phyloP scores from a whole-genome alignment of 2,113 vertebrate genomes.

The Sinocyclocheilus anshuiensis region DNA sequence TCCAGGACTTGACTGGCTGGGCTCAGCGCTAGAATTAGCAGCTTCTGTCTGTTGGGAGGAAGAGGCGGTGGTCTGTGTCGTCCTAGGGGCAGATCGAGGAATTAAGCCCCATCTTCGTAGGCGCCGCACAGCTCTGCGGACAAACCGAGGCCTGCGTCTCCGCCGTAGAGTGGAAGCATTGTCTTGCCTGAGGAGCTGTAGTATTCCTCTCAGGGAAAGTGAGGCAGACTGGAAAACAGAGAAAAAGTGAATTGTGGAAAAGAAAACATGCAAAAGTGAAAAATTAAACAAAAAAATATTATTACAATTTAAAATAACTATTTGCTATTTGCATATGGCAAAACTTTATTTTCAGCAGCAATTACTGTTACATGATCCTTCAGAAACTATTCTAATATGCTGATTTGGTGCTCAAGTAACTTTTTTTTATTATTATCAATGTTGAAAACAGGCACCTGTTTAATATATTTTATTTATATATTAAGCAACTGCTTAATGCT shows the following conservation, averaged over 20 bases:
- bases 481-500: too few relatives aligned
- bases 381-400: not conserved
- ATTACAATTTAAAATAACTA: not conserved
- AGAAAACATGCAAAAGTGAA: not conserved
- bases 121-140: constrained; percentile 81
- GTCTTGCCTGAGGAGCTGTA: constrained; percentile 86
- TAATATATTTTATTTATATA: not conserved
- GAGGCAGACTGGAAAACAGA: constrained; percentile 76
- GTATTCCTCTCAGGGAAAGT: constrained; percentile 84
- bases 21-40: constrained; percentile 61
- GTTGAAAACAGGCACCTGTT: not conserved
- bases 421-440: not conserved
- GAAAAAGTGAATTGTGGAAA: not conserved
- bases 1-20: constrained; percentile 56
- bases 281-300: not conserved
- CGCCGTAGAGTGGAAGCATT: constrained; percentile 73
- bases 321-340: not conserved
- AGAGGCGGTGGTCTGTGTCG: constrained; percentile 64
- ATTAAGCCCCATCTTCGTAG: constrained; percentile 85
- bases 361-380: not conserved
- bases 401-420: not conserved
- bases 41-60: constrained; percentile 64
- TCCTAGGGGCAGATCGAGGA: constrained; percentile 71
- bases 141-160: constrained; percentile 77
- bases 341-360: not conserved